Evolutionary conservation across 1,140 invertebrate genomes (phyloP), one percentile per base, ranked within the genome.

Genomic region (Drosophila setifemur): DNA sequence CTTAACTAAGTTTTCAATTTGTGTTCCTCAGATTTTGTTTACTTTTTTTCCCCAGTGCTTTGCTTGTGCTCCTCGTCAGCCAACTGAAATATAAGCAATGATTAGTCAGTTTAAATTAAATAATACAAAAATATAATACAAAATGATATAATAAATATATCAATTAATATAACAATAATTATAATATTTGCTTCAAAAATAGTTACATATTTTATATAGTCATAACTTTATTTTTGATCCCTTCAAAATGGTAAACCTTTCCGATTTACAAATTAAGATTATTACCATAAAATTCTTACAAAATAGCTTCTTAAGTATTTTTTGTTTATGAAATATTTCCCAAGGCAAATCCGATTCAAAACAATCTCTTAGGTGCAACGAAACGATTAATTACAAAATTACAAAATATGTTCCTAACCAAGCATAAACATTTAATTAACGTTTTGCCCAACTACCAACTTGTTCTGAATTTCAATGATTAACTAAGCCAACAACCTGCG

Each of bases 21-120:
- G 9, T 4, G 4, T 43, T 6, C 11, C 29, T 19, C 7, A 7
- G 5, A 11, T 3, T 3, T 14, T 33, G 9, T 1, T 16, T 33
- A 1, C 8, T 18, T 14, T 0, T 9, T 21, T 23, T 1, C 11
- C 19, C 11, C 12, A 11, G 42, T 69, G 66, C 67, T 49, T 9
- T 47, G 7, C 33, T 40, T 35, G 63, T 67, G 63, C 63, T 67
- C 8, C 0, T 37, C 66, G 67, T 70, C 16, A 19, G 52, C 66
- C 44, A 70, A 47, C 67, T 70, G 21, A 58, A 70, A 58, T 11
- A 9, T 6, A 8, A 2, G 42, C 0, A 39, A 16, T 26, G 19
- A 6, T 18, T 8, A 2, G 2, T 43, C 0, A 53, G n/a, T 7
- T 33, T 18, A 1, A 1, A n/a, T 55, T 29, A 12, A 29, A 45